A percentile compares a stretch with the other conserved stretches of the same genome.
Evolutionary conservation across 2,797 vertebrate species (phyloP).

Genomic region (Florisuga fusca): DNA sequence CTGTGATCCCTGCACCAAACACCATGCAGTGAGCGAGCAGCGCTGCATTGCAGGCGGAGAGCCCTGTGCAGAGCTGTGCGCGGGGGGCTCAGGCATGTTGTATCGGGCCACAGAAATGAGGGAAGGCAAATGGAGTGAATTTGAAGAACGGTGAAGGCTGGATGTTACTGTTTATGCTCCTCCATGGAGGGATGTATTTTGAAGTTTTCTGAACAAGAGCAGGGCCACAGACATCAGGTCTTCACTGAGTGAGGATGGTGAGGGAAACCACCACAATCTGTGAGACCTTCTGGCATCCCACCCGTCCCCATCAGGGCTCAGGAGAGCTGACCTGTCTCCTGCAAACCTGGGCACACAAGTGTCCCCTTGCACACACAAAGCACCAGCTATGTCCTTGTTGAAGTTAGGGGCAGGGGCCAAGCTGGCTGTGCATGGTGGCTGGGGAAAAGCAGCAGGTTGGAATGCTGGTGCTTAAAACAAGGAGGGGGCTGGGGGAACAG

Average conservation of each 20-base stretch:
- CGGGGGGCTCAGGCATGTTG: not conserved
- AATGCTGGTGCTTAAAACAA: not conserved
- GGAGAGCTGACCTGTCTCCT: not conserved
- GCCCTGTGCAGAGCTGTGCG: not conserved
- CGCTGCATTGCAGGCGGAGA: slow-evolving; percentile 63
- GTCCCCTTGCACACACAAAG: not conserved
- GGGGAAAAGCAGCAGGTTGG: not conserved
- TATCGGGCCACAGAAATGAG: fast-evolving
- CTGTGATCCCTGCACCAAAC: slow-evolving; percentile 41
- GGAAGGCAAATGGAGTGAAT: not conserved
- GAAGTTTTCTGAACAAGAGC: not conserved
- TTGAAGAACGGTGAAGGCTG: not conserved
- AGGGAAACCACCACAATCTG: not conserved
- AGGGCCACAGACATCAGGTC: not conserved
- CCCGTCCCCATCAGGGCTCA: fast-evolving
- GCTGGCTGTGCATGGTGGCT: not conserved
- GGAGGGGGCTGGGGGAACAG: not conserved
- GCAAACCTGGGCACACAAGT: not conserved
- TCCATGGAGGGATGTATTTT: not conserved
- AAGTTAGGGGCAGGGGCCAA: too few species aligned
- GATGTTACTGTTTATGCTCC: not conserved
- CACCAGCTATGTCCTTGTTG: not conserved
- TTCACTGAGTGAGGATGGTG: not conserved
- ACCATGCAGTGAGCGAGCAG: not conserved
- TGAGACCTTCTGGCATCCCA: not conserved